These are phyloP conservation scores for Lepidocyrtinus sp. DNA, from an alignment of 2,888 invertebrate genomes.

Conservation along the genomic window DNA sequence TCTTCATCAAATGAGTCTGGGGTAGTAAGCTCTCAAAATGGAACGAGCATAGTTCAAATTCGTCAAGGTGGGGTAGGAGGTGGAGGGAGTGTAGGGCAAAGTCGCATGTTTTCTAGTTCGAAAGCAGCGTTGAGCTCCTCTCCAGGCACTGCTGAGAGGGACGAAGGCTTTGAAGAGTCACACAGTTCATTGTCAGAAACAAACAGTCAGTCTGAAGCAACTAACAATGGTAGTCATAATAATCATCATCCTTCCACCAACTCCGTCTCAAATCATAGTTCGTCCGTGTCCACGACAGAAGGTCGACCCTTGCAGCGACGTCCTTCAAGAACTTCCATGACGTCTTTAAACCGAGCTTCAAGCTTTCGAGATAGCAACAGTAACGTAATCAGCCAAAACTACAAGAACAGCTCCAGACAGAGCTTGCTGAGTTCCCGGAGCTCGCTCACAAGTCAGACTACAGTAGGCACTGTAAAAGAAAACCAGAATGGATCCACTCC, in stretches of 20 bases:
- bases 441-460: conserved; percentile 86
- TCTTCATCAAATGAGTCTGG: neutral
- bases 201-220: conserved; percentile 84
- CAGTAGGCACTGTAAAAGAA: conserved; percentile 84
- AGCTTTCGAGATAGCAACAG: conserved; percentile 53
- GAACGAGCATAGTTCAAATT: conserved; percentile 60
- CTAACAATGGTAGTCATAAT: conserved; percentile 29
- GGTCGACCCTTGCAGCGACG: conserved; percentile 70
- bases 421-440: conserved; percentile 87
- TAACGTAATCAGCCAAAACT: conserved; percentile 49
- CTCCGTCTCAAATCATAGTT: conserved; percentile 66
- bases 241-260: conserved; percentile 1
- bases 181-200: conserved; percentile 90
- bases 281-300: conserved; percentile 70
- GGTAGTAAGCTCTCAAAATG: conserved; percentile 47
- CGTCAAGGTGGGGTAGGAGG: conserved; percentile 44
- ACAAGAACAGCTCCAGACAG: conserved; percentile 78
- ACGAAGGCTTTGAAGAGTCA: conserved; percentile 93
- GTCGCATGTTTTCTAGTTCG: conserved; percentile 48
- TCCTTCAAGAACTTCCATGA: conserved; percentile 42
- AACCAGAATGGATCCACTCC: conserved; percentile 4
- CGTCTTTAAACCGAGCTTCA: conserved; percentile 29
- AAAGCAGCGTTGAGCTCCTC: conserved; percentile 63
- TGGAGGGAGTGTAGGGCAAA: conserved; percentile 10
- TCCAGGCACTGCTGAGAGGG: conserved; percentile 77